Evolutionary conservation across 2,113 vertebrate species (phyloP).

Genomic region (Myotis yumanensis): DNA sequence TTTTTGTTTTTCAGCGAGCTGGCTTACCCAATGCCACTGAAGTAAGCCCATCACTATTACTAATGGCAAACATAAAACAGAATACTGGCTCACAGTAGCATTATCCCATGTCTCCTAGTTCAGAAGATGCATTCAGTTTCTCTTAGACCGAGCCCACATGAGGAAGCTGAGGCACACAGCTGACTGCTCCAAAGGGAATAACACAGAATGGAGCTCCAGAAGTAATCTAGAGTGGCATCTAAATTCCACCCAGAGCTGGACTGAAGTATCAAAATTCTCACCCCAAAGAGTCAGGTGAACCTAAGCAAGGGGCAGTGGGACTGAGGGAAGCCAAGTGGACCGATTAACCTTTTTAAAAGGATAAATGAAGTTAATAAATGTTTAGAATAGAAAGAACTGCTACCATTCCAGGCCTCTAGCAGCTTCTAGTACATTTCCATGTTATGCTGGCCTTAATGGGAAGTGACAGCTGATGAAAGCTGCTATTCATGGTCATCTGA

Average conservation of each 20-base stretch:
- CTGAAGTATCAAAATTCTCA: neutral
- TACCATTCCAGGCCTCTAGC: conserved; percentile 20
- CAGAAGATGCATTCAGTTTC: neutral
- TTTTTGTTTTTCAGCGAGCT: neutral
- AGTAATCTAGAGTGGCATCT: neutral
- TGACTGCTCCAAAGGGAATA: neutral
- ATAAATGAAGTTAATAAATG: conserved; percentile 64
- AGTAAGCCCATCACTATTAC: neutral
- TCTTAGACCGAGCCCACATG: neutral
- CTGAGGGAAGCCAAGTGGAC: neutral
- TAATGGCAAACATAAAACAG: neutral
- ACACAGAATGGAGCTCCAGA: neutral
- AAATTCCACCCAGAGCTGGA: neutral
- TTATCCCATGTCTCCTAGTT: neutral
- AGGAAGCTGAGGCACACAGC: neutral
- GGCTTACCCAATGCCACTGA: neutral
- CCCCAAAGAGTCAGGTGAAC: conserved; percentile 8
- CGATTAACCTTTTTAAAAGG: conserved; percentile 47
- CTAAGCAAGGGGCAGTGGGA: neutral
- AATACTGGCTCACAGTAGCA: neutral
- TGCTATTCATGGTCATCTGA: conserved; percentile 83
- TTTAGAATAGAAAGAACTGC: conserved; percentile 17
- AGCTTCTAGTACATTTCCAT: conserved; percentile 74
- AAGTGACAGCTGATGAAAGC: conserved; percentile 87
- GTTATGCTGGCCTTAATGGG: conserved; percentile 79